phyloP scores from a whole-genome alignment of 2,888 invertebrate species.

The Teleogryllus oceanicus region DNA sequence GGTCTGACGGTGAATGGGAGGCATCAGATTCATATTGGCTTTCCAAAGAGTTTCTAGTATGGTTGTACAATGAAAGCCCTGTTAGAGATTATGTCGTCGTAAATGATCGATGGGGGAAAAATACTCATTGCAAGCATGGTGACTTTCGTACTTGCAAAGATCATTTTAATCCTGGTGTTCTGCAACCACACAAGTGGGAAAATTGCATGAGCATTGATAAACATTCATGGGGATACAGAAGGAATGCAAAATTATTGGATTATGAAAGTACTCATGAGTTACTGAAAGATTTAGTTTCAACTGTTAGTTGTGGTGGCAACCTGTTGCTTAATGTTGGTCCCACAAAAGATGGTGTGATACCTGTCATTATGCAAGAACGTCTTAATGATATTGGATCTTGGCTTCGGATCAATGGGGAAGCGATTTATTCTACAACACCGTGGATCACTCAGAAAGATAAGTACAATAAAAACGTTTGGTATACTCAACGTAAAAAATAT shows the following conservation, averaged over 20 bases:
- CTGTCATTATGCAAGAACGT: conserved; percentile 82
- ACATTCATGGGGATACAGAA: conserved; percentile 80
- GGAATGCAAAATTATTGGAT: conserved; percentile 65
- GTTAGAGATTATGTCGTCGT: conserved; percentile 83
- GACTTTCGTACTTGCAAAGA: conserved; percentile 84
- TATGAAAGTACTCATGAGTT: conserved; percentile 66
- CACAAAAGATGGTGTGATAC: conserved; percentile 81
- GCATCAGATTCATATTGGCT: conserved; percentile 78
- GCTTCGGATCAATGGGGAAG: conserved; percentile 81
- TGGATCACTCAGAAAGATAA: conserved; percentile 83
- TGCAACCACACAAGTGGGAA: conserved; percentile 81
- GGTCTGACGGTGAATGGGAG: conserved; percentile 97
- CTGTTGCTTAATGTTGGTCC: conserved; percentile 83
- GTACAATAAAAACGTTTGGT: conserved; percentile 69
- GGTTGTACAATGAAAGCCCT: conserved; percentile 89
- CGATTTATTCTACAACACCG: conserved; percentile 73
- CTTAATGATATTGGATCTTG: conserved; percentile 73
- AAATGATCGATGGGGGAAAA: conserved; percentile 91
- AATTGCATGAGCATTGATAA: conserved; percentile 89
- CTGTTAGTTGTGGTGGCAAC: conserved; percentile 85
- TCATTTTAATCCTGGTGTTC: conserved; percentile 71
- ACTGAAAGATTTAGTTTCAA: conserved; percentile 65
- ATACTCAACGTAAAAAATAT: too few species aligned
- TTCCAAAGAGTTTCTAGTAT: conserved; percentile 78
- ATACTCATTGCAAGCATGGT: conserved; percentile 78